These are phyloP conservation scores for Coleophora flavipennella DNA, from an alignment of 2,888 invertebrate species.

Conservation along the genomic window DNA sequence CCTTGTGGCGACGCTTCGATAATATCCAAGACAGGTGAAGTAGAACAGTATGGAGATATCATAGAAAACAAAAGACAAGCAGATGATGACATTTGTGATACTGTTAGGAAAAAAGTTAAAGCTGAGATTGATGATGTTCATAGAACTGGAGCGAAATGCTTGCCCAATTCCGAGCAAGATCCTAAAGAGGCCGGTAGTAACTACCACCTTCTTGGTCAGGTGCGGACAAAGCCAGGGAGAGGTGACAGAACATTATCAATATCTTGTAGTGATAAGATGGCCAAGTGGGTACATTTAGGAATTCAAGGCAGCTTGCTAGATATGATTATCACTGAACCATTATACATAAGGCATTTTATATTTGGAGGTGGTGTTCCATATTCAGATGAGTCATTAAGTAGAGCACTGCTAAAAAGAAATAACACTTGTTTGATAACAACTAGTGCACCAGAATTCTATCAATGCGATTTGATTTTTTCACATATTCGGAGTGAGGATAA, in stretches of 20 bases:
- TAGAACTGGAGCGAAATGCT: slow-evolving; percentile 94
- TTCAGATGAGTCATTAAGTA: slow-evolving; percentile 69
- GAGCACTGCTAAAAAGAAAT: slow-evolving; percentile 61
- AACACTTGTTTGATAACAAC: slow-evolving; percentile 9
- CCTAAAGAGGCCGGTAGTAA: slow-evolving; percentile 62
- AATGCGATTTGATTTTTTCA: slow-evolving; percentile 32
- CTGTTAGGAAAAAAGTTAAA: slow-evolving; percentile 26
- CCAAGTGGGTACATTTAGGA: slow-evolving; percentile 90
- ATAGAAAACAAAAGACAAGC: slow-evolving; percentile 31
- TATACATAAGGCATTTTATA: slow-evolving; percentile 79
- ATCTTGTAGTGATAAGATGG: slow-evolving; percentile 95
- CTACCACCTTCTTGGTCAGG: slow-evolving; percentile 79
- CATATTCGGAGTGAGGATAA: slow-evolving; percentile 26
- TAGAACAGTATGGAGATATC: slow-evolving; percentile 39
- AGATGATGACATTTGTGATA: slow-evolving; percentile 23
- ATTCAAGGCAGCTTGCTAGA: slow-evolving; percentile 87
- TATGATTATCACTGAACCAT: slow-evolving; percentile 75
- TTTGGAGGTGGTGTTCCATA: slow-evolving; percentile 80
- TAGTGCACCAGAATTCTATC: slow-evolving; percentile 32
- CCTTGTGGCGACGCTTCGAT: slow-evolving; percentile 97
- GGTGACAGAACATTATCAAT: slow-evolving; percentile 91
- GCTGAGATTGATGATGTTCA: slow-evolving; percentile 48
- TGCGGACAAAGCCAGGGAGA: slow-evolving; percentile 91
- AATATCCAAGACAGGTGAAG: slow-evolving; percentile 68
- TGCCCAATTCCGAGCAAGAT: slow-evolving; percentile 71